Evolutionary conservation across 2,113 vertebrate genomes (phyloP), one percentile per base, ranked within the genome.

Genomic region (Pavo muticus): DNA sequence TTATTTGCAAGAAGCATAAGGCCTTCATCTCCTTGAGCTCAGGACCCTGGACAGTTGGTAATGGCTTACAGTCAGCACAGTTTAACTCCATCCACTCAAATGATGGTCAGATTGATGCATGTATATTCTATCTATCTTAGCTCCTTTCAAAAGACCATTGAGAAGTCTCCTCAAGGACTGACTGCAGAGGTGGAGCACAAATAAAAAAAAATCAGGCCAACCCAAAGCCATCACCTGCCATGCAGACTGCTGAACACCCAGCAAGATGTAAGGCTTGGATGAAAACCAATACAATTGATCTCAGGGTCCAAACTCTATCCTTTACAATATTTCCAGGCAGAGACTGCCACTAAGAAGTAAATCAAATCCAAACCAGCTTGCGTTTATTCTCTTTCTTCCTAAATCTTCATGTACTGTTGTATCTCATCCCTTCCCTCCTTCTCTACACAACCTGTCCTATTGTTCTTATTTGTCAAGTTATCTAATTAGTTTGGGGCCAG

Each of bases 381-480:
- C 72, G 32, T 75, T 94, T 93, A 84, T 90, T 52, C 61, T 91
- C 60, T 75, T 86, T 86, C 39, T 80, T 93, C 69, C 29, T 75
- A 86, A 91, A 65, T 18, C 65, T 94, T 52, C 59, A 44, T 54
- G 48, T 59, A 61, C 50, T 77, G 64, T 83, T 91, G 63, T 79
- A 64, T 76, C 57, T 89, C 52, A 84, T 63, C 21, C 21, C 32
- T 92, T 90, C 64, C 25, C 20, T 93, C 27, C 60, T 84, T 78
- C 57, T 23, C 80, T 88, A 82, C 42, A 16, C 68, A 88, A 44
- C 3, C 2, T 54, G 39, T 61, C 47, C 45, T 75, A 80, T 63
- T 90, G 70, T 52, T 88, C 88, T 81, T 90, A 69, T 90, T 87
- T 76, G 56, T 76, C 77, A 78, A 93, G 44, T 81, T 91, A 82